Evolutionary conservation across 2,888 invertebrate species (phyloP).

Genomic region (Kuschelorhynchus macadamiae): DNA sequence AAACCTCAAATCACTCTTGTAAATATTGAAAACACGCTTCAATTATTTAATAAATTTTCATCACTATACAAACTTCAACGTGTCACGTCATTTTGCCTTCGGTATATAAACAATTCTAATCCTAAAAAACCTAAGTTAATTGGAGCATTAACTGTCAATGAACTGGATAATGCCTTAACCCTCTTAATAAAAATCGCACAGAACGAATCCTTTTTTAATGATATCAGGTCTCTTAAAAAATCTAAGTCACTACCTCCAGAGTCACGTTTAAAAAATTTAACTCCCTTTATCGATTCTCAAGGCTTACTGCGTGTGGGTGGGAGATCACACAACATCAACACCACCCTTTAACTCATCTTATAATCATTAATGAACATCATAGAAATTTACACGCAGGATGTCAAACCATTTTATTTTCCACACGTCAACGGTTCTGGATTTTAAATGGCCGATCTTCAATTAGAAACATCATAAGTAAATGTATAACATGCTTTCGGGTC

Average conservation of each 20-base stretch:
- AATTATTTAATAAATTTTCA: conserved; percentile 5
- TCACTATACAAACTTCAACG: background rate
- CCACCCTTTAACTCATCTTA: conserved; percentile 31
- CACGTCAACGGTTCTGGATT: conserved; percentile 37
- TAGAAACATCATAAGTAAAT: conserved; percentile 21
- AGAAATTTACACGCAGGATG: conserved; percentile 38
- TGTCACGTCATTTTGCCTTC: background rate
- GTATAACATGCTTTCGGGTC: conserved; percentile 29
- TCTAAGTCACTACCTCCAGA: background rate
- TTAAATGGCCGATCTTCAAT: conserved; percentile 24
- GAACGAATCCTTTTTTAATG: conserved; percentile 6
- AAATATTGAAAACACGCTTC: background rate
- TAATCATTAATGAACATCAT: conserved; percentile 30
- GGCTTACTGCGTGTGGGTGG: conserved; percentile 34
- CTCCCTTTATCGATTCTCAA: conserved; percentile 24
- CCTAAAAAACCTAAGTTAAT: conserved; percentile 4
- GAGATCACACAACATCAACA: conserved; percentile 24
- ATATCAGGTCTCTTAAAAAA: conserved; percentile 10
- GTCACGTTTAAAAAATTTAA: conserved; percentile 11
- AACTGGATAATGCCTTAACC: conserved; percentile 17
- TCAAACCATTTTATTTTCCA: conserved; percentile 21
- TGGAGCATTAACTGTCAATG: conserved; percentile 2
- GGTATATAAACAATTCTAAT: background rate
- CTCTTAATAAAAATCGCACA: conserved; percentile 15
- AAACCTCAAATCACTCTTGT: conserved; percentile 7